Base-by-base conservation (phyloP, 2,797 vertebrate species). In the Poeciliopsis gracilis region DNA sequence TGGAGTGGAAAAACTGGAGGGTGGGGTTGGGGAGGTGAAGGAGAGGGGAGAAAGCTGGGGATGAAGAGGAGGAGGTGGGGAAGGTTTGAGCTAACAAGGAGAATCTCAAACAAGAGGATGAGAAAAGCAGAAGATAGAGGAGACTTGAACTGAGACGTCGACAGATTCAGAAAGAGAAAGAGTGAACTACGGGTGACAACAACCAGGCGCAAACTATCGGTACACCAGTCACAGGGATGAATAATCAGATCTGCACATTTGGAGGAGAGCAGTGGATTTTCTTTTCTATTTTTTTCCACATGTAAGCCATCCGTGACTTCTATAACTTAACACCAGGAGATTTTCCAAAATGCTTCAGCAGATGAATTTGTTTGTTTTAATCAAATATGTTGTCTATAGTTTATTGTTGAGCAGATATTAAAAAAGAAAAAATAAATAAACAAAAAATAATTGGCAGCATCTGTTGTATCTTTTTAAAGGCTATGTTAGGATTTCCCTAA, bases 71-170 rank as follows among this genome's bases (percentile, higher is more conserved):
- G 80, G 83, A 76, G 93, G 95, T 91, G 87, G 81, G 91, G 77
- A 75, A 93, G 94, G 95, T 83, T 78, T 78, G 86, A 91, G 84
- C 88, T 82, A 91, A 90, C 84, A 75, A 93, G 94, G 77, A 94
- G 93, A 96, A 96, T 95, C 95, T 97, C 91, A 95, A 92, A 95
- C 93, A 94, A 91, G 86, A 89, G 95, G 94, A 97, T 95, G 94
- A 96, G 89, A 89, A 78, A 46, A 90, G 85, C 72, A 49, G 87
- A 96, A 95, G 95, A 93, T 94, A 90, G 93, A 59, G 95, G 80
- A 80, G 79, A 77, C 81, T 75, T 84, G 76, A 66, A 75, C 76
- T 74, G 80, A 80, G 78, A 87, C 70, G 76, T 41, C 51, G 15
- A 82, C 41, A 88, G 77, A 86, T 76, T 83, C 20, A 80, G 82